Base-by-base conservation (phyloP, 2,888 invertebrate genomes). In the Ashinkailepas kermadecensis region DNA sequence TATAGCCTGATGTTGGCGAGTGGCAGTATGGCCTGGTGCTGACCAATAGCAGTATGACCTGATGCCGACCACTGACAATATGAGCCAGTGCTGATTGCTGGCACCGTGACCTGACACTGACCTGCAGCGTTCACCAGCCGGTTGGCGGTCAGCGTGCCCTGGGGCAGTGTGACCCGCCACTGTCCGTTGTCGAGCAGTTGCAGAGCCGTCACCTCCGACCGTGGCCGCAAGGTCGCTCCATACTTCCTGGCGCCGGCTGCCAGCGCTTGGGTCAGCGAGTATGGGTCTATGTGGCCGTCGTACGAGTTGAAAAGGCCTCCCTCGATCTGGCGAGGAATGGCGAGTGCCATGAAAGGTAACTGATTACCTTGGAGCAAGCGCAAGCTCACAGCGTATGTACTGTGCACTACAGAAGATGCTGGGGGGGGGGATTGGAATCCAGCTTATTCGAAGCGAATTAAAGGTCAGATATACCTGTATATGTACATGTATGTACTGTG, bases 241-340 rank as follows among this genome's bases (percentile, higher is more conserved):
- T 82, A 82, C 67, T 84, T 84, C 56, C 86, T 84, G 9, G 89
- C 89, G 54, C 88, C 89, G n/a, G 84, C 85, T 13, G 88, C 87
- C 82, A 88, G 85, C 15, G 88, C 88, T 84, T 86, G 87, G 1
- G 88, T 88, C 81, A 89, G 84, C 15, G 87, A 88, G 83, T 87
- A 86, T 0, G 89, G 88, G 83, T 88, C 87, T 54, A 89, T 86
- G 83, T 88, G 88, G 9, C 89, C 89, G 83, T 89, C 89, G 62
- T 86, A 86, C 4, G 87, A 87, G 74, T 87, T 88, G 85, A 86
- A 88, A 15, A 89, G 84, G 11, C 88, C 89, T 74, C 87, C 87
- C 78, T 87, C 82, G 65, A 89, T 84, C 88, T 74, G 74, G 10
- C 67, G 13, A 3, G 13, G 23, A 65, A 9, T 23, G 23, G 65